phyloP scores from a whole-genome alignment of 2,888 invertebrate species.

The Buathra laborator region DNA sequence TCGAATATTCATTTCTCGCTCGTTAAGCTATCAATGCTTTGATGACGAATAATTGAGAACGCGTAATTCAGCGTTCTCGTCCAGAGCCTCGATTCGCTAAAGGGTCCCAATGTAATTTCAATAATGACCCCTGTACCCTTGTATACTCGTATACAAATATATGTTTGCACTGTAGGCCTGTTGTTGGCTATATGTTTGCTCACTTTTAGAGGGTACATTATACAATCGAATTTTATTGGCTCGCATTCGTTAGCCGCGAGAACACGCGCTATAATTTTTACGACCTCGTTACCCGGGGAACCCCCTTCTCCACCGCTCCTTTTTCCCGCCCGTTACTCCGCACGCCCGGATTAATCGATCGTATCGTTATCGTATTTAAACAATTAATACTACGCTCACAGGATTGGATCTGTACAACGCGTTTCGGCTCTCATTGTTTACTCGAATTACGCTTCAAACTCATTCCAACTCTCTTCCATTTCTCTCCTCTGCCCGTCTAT shows the following conservation, averaged over 20 bases:
- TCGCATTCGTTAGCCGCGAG: conserved; percentile 54
- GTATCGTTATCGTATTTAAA: conserved; percentile 69
- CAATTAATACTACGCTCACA: conserved; percentile 60
- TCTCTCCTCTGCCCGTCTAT: not conserved
- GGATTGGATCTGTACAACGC: conserved; percentile 40
- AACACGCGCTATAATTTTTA: conserved; percentile 66
- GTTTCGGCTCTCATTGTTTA: conserved; percentile 56
- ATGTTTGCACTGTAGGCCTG: not conserved
- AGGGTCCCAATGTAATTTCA: conserved; percentile 53
- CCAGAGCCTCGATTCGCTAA: conserved; percentile 1
- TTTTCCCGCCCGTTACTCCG: conserved; percentile 42
- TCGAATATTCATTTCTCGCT: conserved; percentile 54
- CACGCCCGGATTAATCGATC: conserved; percentile 66
- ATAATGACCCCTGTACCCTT: conserved; percentile 36
- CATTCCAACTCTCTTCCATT: not conserved
- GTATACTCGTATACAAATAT: not conserved
- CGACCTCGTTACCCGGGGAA: conserved; percentile 61
- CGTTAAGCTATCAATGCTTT: conserved; percentile 43
- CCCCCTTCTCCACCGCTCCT: not conserved
- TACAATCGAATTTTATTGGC: conserved; percentile 64
- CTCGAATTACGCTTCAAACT: conserved; percentile 47
- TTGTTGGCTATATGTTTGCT: not conserved
- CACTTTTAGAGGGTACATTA: conserved; percentile 9
- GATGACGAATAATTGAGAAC: conserved; percentile 56
- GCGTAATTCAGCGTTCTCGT: conserved; percentile 34